These are phyloP conservation scores for Sprattus sprattus DNA, from an alignment of 2,113 vertebrate genomes.

Conservation along the genomic window DNA sequence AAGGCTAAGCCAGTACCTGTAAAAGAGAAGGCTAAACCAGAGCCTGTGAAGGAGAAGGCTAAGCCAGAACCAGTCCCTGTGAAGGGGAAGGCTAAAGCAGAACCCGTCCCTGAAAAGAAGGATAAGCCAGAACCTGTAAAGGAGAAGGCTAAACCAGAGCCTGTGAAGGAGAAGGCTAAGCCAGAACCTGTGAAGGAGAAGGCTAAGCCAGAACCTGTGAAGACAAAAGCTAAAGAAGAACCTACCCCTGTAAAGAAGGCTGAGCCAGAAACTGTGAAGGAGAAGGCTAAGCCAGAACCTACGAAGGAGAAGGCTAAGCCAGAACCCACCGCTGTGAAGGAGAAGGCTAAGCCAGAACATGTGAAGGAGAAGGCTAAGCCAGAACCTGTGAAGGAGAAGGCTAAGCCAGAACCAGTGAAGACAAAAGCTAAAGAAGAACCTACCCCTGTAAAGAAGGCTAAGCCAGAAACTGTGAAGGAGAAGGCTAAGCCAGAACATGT, in stretches of 20 bases:
- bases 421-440: too few species aligned
- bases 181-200: neutral
- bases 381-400: slow-evolving; percentile 18
- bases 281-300: slow-evolving; percentile 26
- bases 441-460: too few species aligned
- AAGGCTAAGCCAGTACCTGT: slow-evolving; percentile 6
- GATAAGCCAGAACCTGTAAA: neutral
- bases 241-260: slow-evolving; percentile 13
- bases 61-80: slow-evolving; percentile 31
- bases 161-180: neutral
- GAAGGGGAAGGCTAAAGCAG: slow-evolving; percentile 18
- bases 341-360: neutral
- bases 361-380: slow-evolving; percentile 28
- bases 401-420: slow-evolving; percentile 13
- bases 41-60: slow-evolving; percentile 29
- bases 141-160: slow-evolving; percentile 23
- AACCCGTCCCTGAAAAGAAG: slow-evolving; percentile 29
- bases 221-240: slow-evolving; percentile 4
- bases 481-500: neutral
- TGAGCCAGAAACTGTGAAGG: slow-evolving; percentile 6
- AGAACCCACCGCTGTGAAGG: slow-evolving; percentile 11
- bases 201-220: neutral
- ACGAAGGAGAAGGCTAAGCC: slow-evolving; percentile 27
- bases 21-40: slow-evolving; percentile 28
- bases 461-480: slow-evolving; percentile 24